Base-by-base conservation (phyloP, 2,797 vertebrate genomes). In the Microchirus variegatus region DNA sequence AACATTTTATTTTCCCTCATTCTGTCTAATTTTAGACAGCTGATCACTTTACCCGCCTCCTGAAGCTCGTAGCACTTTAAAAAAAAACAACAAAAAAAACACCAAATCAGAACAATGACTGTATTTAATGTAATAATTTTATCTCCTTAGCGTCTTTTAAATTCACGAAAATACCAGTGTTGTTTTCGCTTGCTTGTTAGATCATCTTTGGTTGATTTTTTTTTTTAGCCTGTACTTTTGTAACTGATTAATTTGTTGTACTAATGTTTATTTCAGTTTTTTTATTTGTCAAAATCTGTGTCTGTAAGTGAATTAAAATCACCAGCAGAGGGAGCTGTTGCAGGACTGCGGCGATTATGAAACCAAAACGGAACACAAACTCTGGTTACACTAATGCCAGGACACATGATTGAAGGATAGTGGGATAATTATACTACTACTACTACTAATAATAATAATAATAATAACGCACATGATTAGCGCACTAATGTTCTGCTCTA, bases 11-110 rank as follows among this genome's bases (percentile, higher is more conserved):
- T 53, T 55, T 43, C 49, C 58, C 51, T 74, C 69, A 59, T 75
- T 50, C 66, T 79, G 78, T 85, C 78, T 84, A 55, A 51, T 69
- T 70, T 43, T 60, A 81, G 77, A 84, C 82, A 52, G 68, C 70
- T 22, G 53, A 83, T 89, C 83, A 89, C 77, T 84, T 87, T 80
- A 80, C 40, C 57, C 60, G 45, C 77, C 78, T 73, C 78, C 51
- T 9, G 19, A 80, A 63, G 78, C 82, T 88, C 57, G 53, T 86
- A 86, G 90, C 90, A 91, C 89, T 89, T 92, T 69, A 63, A 59
- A 14, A 41, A 41, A 14, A 75, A 77, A 51, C 83, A 72, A 86
- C 80, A 14, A 41, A 41, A 14, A 75, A 77, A 51, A 84, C 73
- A 86, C 80, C 76, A 77, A 90, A 92, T 89, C 73, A 49, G 67